These are phyloP conservation scores for Nibea coibor DNA, from an alignment of 2,113 vertebrate genomes.

Conservation along the genomic window DNA sequence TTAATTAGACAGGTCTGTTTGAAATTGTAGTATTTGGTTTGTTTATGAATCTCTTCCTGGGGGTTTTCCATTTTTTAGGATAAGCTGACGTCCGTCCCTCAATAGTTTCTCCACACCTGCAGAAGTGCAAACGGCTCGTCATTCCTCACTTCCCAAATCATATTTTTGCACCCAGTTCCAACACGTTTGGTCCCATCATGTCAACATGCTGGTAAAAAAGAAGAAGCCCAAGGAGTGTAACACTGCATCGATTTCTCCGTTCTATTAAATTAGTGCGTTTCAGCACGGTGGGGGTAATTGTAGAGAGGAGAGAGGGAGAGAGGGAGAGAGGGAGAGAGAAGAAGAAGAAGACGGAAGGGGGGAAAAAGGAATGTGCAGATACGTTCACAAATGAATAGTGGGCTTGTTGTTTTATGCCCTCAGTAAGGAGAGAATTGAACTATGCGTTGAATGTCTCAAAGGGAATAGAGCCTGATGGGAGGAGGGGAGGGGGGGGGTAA, in stretches of 20 bases:
- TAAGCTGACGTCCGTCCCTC: constrained; percentile 11
- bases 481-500: neutral
- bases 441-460: constrained; percentile 53
- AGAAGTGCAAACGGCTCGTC: constrained; percentile 40
- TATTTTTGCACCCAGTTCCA: constrained; percentile 55
- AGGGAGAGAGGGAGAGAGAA: neutral
- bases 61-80: constrained; percentile 26
- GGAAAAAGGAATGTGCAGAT: constrained; percentile 47
- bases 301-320: constrained; percentile 9
- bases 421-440: constrained; percentile 64
- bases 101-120: constrained; percentile 18
- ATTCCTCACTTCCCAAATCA: constrained; percentile 47
- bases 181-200: constrained; percentile 49
- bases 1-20: constrained; percentile 41
- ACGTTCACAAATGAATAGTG: constrained; percentile 64
- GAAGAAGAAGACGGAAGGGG: neutral
- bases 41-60: constrained; percentile 50
- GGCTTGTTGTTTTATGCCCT: constrained; percentile 69
- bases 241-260: constrained; percentile 45
- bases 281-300: constrained; percentile 48
- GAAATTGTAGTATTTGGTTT: constrained; percentile 77
- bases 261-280: constrained; percentile 58
- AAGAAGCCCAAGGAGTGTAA: constrained; percentile 24
- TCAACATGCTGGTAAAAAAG: constrained; percentile 30
- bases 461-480: constrained; percentile 52